Conservation (phyloP, 2,113 vertebrate species). For the Gnathonemus longibarbis region DNA sequence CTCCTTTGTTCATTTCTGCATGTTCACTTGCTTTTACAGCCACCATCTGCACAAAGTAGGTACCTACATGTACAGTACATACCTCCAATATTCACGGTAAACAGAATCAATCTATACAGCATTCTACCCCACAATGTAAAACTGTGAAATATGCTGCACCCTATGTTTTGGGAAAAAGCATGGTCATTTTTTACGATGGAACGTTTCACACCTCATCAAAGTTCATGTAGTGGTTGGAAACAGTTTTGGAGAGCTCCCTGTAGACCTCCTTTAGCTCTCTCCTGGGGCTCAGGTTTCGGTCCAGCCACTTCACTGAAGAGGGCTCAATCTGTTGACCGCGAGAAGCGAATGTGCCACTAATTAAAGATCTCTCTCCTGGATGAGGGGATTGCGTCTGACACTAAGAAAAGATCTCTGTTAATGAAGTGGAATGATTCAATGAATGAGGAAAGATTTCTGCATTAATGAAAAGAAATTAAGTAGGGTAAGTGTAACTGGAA, state of each 20-base stretch:
- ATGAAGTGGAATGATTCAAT: not conserved
- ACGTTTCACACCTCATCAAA: constrained; percentile 42
- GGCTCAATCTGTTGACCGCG: constrained; percentile 33
- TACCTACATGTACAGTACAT: not conserved
- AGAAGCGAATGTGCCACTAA: not conserved
- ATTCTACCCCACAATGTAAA: not conserved
- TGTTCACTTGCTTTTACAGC: not conserved
- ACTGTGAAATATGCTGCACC: not conserved
- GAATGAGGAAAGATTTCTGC: not conserved
- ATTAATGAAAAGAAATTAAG: not conserved
- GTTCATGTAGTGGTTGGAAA: constrained; percentile 36
- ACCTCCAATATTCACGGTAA: not conserved
- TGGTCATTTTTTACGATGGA: not conserved
- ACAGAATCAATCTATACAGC: not conserved
- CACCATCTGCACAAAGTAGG: not conserved
- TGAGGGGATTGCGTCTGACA: not conserved
- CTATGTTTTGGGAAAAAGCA: not conserved
- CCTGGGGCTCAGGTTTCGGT: constrained; percentile 35
- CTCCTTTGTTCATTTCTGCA: not conserved
- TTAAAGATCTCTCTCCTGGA: not conserved
- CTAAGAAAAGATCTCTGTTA: not conserved
- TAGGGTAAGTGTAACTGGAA: not conserved
- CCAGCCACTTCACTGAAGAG: constrained; percentile 32
- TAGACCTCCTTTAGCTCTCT: constrained; percentile 44
- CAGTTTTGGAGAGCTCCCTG: constrained; percentile 35